Evolutionary conservation across 1,140 invertebrate species (phyloP).

Genomic region (Sweltsa coloradensis): DNA sequence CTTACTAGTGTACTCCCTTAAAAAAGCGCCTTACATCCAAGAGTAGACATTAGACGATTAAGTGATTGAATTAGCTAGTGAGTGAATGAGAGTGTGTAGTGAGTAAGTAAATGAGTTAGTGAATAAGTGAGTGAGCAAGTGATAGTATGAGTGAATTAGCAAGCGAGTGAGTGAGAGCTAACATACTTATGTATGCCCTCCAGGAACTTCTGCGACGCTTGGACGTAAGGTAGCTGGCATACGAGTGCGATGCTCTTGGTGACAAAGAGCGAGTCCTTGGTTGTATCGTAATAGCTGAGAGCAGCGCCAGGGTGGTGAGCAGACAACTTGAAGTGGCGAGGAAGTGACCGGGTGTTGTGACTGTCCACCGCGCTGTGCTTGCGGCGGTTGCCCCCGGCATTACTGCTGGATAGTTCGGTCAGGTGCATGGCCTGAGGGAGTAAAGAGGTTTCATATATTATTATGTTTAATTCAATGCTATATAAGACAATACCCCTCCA

Average conservation of each 20-base stretch:
- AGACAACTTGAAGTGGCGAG: slow-evolving; percentile 76
- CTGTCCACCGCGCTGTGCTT: slow-evolving; percentile 27
- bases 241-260: slow-evolving; percentile 90
- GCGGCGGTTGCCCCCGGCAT: background rate
- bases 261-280: slow-evolving; percentile 86
- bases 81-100: no score
- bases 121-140: no score
- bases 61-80: no score
- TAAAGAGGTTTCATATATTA: no score
- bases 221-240: slow-evolving; percentile 80
- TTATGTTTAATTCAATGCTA: no score
- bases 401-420: slow-evolving; percentile 69
- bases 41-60: no score
- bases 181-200: slow-evolving; percentile 76
- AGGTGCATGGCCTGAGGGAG: slow-evolving; percentile 72
- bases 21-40: no score
- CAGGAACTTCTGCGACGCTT: slow-evolving; percentile 72
- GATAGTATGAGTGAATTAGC: background rate
- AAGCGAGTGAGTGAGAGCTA: slow-evolving; percentile 20
- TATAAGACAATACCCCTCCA: no score
- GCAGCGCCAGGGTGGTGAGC: slow-evolving; percentile 51
- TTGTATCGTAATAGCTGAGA: slow-evolving; percentile 80
- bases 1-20: no score
- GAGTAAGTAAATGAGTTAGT: background rate
- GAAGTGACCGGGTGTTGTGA: slow-evolving; percentile 62